These are phyloP conservation scores for Hypomecis punctinalis DNA, from an alignment of 2,888 invertebrate species.

Conservation along the genomic window DNA sequence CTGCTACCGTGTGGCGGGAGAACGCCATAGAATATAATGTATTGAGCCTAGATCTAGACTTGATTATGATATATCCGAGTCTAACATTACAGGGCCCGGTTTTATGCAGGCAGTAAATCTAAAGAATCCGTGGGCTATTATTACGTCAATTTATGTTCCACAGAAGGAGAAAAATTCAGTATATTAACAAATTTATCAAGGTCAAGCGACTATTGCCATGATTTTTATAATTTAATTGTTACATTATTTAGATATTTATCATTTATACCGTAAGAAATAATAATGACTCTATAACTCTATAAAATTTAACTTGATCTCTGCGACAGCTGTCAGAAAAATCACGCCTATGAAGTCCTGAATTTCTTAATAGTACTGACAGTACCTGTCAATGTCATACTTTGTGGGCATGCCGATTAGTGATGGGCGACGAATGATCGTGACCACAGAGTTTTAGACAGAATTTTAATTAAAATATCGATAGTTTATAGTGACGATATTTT, in stretches of 20 bases:
- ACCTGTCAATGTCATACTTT: too few relatives aligned
- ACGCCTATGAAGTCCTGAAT: too few relatives aligned
- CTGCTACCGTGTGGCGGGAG: slow-evolving; percentile 50
- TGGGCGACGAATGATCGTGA: too few relatives aligned
- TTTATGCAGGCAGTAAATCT: slow-evolving; percentile 42
- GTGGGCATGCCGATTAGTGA: too few relatives aligned
- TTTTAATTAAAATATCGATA: too few relatives aligned
- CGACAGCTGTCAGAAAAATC: too few relatives aligned
- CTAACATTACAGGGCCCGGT: slow-evolving; percentile 42
- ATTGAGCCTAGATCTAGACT: slow-evolving; percentile 51
- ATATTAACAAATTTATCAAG: slow-evolving; percentile 27
- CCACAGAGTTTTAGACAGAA: too few relatives aligned
- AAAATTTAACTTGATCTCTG: too few relatives aligned
- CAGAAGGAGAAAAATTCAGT: slow-evolving; percentile 39
- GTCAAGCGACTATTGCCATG: slow-evolving; percentile 5
- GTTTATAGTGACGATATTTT: too few relatives aligned
- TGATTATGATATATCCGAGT: slow-evolving; percentile 57
- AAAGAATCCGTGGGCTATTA: slow-evolving; percentile 45
- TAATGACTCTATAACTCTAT: too few relatives aligned
- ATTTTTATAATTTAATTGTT: slow-evolving; percentile 11
- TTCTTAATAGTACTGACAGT: too few relatives aligned
- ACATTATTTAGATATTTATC: neutral
- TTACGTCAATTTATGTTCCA: slow-evolving; percentile 52
- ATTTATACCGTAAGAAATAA: too few relatives aligned
- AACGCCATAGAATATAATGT: slow-evolving; percentile 49